phyloP scores from a whole-genome alignment of 2,113 vertebrate genomes.

The Larimichthys polyactis region DNA sequence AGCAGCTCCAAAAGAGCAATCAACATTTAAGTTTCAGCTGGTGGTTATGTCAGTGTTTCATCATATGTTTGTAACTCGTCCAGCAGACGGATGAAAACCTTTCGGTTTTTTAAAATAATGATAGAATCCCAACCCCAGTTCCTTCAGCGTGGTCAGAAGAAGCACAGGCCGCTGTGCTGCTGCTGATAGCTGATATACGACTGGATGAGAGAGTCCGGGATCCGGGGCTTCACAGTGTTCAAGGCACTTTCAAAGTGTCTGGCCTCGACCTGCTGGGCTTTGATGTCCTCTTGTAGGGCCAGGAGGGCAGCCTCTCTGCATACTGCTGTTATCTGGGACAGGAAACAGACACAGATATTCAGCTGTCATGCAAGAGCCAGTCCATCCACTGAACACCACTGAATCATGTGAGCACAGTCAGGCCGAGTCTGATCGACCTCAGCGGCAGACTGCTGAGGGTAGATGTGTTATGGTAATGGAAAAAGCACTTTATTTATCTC shows the following conservation, averaged over 20 bases:
- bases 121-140: no score
- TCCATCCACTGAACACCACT: background rate
- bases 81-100: background rate
- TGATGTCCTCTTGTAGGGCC: slow-evolving; percentile 94
- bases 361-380: slow-evolving; percentile 50
- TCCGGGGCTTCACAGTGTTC: slow-evolving; percentile 88
- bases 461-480: background rate
- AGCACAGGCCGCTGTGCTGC: slow-evolving; percentile 83
- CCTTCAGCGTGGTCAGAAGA: slow-evolving; percentile 76
- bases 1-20: background rate
- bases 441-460: background rate
- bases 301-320: slow-evolving; percentile 95
- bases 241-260: slow-evolving; percentile 90
- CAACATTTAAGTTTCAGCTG: background rate
- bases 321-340: slow-evolving; percentile 91
- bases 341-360: slow-evolving; percentile 76
- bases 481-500: background rate
- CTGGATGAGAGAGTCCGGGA: slow-evolving; percentile 90
- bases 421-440: background rate
- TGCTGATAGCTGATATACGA: slow-evolving; percentile 91
- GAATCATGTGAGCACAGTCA: background rate
- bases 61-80: background rate
- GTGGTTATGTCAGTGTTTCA: background rate
- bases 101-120: background rate
- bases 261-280: slow-evolving; percentile 81